Evolutionary conservation across 2,113 vertebrate species (phyloP).

Genomic region (Coturnix japonica): DNA sequence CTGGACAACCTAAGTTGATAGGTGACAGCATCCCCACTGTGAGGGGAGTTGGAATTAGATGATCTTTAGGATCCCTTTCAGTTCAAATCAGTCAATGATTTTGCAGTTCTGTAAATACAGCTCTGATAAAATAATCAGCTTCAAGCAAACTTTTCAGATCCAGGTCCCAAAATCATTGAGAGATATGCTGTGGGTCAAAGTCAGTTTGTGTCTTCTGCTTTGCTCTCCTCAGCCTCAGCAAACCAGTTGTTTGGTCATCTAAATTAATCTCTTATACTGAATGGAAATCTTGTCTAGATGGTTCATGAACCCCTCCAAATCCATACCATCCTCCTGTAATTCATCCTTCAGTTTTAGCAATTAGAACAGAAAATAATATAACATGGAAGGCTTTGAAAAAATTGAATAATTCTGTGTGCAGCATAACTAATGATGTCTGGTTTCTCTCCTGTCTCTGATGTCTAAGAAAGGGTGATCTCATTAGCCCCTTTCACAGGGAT

Average conservation of each 20-base stretch:
- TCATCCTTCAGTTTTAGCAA: neutral
- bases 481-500: neutral
- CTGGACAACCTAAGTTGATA: neutral
- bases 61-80: neutral
- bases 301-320: neutral
- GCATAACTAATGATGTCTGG: neutral
- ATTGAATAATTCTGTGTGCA: neutral
- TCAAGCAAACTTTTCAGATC: neutral
- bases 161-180: neutral
- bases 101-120: neutral
- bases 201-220: neutral
- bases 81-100: neutral
- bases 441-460: neutral
- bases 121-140: neutral
- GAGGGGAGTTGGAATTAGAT: neutral
- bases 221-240: neutral
- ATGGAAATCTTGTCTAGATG: neutral
- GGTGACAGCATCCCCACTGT: neutral
- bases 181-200: neutral
- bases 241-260: rapidly evolving
- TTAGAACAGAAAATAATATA: neutral
- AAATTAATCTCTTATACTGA: neutral
- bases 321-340: neutral
- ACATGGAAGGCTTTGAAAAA: neutral
- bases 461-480: slow-evolving; percentile 15